A percentile compares a stretch with the other conserved stretches of the same genome.
phyloP scores from a whole-genome alignment of 2,888 invertebrate species.

The Noctua janthe region DNA sequence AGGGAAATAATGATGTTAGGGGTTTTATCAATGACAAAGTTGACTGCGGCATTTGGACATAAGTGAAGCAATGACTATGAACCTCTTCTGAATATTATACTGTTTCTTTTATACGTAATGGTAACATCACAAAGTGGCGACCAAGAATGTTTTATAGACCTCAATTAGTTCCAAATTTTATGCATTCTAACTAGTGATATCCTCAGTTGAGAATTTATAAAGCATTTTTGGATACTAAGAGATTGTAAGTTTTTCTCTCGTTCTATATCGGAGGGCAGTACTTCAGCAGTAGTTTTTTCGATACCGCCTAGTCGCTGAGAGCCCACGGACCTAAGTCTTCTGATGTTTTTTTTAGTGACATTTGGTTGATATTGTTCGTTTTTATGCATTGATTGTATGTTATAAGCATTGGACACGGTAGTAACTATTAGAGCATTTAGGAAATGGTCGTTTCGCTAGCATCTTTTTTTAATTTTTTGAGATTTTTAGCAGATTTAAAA shows the following conservation, averaged over 20 bases:
- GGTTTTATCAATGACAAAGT: constrained; percentile 91
- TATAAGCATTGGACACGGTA: constrained; percentile 85
- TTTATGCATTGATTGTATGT: constrained; percentile 86
- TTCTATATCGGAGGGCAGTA: constrained; percentile 69
- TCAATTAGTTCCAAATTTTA: constrained; percentile 76
- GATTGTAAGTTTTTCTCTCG: constrained; percentile 70
- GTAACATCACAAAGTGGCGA: constrained; percentile 80
- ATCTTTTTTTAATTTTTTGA: constrained; percentile 83
- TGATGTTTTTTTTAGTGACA: constrained; percentile 84
- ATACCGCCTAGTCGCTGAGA: constrained; percentile 90
- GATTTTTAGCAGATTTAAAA: constrained; percentile 81
- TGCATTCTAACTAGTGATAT: constrained; percentile 73
- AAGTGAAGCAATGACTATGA: constrained; percentile 73
- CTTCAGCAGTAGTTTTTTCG: constrained; percentile 71
- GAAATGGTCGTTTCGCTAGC: constrained; percentile 88
- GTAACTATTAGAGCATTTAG: constrained; percentile 89
- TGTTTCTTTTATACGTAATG: constrained; percentile 75
- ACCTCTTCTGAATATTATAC: constrained; percentile 73
- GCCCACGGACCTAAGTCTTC: constrained; percentile 85
- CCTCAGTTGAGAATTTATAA: constrained; percentile 83
- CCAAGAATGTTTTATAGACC: constrained; percentile 84
- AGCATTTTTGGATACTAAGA: constrained; percentile 78
- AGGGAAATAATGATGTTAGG: constrained; percentile 89
- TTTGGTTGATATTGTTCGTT: constrained; percentile 89
- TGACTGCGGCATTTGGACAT: constrained; percentile 86